Base-by-base conservation (phyloP, 23 tunicate genomes). In the Clavelina lepadiformis region DNA sequence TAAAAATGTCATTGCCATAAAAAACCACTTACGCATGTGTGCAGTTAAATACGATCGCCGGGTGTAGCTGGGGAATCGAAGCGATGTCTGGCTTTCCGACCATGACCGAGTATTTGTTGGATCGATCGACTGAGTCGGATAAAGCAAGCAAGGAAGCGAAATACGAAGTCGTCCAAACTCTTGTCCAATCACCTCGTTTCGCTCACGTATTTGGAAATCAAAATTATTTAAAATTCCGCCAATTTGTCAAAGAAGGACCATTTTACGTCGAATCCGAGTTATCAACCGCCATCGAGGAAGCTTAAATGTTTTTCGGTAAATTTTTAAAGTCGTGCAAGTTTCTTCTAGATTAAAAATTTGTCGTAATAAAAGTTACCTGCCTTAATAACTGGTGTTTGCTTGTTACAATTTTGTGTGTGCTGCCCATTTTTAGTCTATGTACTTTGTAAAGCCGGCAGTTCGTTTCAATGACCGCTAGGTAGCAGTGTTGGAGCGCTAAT, bases 161-260 rank as follows among this genome's bases (percentile, higher is more conserved):
- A 47, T 77, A 36, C 60, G 83, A 70, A 35, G 83, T 65, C 28
- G 83, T 84, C 8, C 30, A 76, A 33, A 56, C 83, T 19, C 33
- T 84, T 18, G 75, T 79, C 2, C 74, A 57, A 28, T 72, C 93
- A 23, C 76, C 68, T 20, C 34, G 32, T 22, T 68, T 78, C 63
- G 69, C 78, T 4, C 45, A 56, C 46, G 47, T 77, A 1, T 84
- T 84, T 71, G 93, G 93, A n/a, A 84, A 76, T 69, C 72, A 77
- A 67, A 77, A 70, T 55, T 77, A 76, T 45, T 28, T 84, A 52
- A 63, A 64, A 61, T 84, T 84, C 33, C 78, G 72, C 1, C 61
- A 72, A 4, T 84, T 63, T 63, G 83, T 76, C 28, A 69, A 61
- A 32, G 93, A 84, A 77, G 93, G 93, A 13, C 83, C 83, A 5